Conservation (phyloP, 2,113 vertebrate species). For the Climacteris rufus region DNA sequence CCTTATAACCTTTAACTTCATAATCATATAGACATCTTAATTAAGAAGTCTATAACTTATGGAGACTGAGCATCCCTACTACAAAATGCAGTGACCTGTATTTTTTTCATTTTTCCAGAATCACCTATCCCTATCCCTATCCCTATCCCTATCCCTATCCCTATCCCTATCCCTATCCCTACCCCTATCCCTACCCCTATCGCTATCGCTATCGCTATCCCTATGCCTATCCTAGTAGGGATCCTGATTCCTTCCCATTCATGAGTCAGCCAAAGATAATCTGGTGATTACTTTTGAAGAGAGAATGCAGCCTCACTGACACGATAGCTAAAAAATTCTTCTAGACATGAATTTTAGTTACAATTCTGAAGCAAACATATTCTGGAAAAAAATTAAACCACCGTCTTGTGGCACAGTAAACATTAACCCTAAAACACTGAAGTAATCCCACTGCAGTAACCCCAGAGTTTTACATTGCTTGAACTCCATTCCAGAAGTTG, state of each 20-base stretch:
- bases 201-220: too few relatives aligned
- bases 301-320: not conserved
- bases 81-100: rapidly evolving
- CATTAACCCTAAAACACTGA: not conserved
- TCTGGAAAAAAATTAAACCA: too few relatives aligned
- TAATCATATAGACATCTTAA: not conserved
- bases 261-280: not conserved
- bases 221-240: not conserved
- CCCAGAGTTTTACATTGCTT: not conserved
- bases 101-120: not conserved
- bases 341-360: not conserved
- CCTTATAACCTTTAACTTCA: not conserved
- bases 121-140: rapidly evolving
- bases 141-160: too few relatives aligned
- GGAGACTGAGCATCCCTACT: not conserved
- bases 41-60: not conserved
- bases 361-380: not conserved
- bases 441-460: not conserved
- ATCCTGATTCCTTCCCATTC: not conserved
- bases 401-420: not conserved
- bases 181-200: too few relatives aligned
- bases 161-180: too few relatives aligned
- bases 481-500: not conserved
- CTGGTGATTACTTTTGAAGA: not conserved
- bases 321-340: not conserved